Base-by-base conservation (phyloP, 2,797 vertebrate genomes). In the Urosaurus nigricauda region DNA sequence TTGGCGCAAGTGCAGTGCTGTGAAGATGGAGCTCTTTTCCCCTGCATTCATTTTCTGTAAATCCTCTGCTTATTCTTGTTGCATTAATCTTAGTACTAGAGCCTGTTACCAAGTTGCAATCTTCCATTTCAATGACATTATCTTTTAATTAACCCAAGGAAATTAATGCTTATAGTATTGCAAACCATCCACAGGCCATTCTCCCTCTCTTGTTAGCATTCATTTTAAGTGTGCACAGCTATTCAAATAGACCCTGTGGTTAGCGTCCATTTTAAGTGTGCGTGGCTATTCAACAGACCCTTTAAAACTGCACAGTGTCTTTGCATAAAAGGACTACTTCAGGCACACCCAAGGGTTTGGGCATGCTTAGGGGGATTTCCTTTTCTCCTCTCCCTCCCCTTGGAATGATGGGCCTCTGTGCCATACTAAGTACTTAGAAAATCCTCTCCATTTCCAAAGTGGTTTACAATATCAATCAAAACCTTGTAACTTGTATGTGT, bases 121-220 rank as follows among this genome's bases (percentile, higher is more conserved):
- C 92, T 94, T 93, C 94, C 90, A 88, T 90, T 93, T 88, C 93
- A 89, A 3, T 91, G 87, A 90, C 95, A 94, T 96, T 96, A 96
- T 95, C 96, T 96, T 96, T 96, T 96, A 96, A 96, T 97, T 97
- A 97, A 96, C 89, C 95, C 86, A 53, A 90, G 93, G 93, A 95
- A 95, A 93, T 96, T 94, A 94, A 91, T 93, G 95, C 91, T 95
- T 95, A 96, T 94, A 95, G 93, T 89, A 93, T 90, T 84, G 53
- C 84, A 86, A 85, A 77, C 77, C 53, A 93, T 92, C 92, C 93
- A 88, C 92, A 93, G 89, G 89, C 92, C 85, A 89, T 73, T 92
- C 92, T 88, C 7, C 35, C 37, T 17, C 19, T 9, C 0, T 89
- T 75, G 93, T 75, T 83, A 85, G 13, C 35, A 86, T 91, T 92